Evolutionary conservation across 2,113 vertebrate species (phyloP).

Genomic region (Desmodus rotundus): DNA sequence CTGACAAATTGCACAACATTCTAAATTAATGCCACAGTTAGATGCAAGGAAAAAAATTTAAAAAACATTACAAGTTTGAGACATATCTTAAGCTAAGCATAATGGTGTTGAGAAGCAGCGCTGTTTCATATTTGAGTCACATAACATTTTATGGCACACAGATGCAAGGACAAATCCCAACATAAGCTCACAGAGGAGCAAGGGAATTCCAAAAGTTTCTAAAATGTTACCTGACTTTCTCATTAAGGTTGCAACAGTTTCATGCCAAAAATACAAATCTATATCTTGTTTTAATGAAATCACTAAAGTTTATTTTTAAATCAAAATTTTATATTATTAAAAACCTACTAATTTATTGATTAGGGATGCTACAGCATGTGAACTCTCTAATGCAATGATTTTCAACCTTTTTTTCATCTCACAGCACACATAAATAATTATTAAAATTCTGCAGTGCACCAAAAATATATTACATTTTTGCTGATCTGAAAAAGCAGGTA

Average conservation of each 20-base stretch:
- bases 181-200: neutral
- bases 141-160: neutral
- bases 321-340: neutral
- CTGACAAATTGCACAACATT: neutral
- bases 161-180: neutral
- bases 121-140: conserved; percentile 18
- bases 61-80: conserved; percentile 10
- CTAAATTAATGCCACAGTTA: neutral
- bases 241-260: neutral
- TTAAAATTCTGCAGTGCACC: neutral
- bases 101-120: neutral
- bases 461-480: neutral
- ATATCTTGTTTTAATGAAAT: neutral
- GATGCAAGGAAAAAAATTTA: neutral
- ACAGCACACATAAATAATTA: neutral
- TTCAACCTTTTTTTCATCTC: neutral
- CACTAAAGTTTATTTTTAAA: neutral
- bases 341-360: neutral
- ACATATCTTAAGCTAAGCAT: conserved; percentile 22
- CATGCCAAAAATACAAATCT: neutral
- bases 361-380: neutral
- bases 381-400: neutral
- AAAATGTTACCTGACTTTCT: neutral
- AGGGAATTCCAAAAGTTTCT: neutral
- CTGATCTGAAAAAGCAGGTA: neutral